Conservation (phyloP, 2,113 vertebrate genomes). For the Morphnarchus princeps region DNA sequence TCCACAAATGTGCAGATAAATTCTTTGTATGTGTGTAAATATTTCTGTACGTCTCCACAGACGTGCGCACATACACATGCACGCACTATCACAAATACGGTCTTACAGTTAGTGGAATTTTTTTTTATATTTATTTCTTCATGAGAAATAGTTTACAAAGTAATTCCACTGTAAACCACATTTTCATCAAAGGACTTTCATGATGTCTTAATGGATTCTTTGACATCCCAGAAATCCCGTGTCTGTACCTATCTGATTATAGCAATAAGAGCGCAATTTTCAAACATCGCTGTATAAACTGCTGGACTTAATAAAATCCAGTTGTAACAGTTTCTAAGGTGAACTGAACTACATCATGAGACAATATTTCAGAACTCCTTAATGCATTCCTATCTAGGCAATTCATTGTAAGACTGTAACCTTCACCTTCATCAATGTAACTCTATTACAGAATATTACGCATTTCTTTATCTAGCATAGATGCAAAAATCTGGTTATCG, state of each 20-base stretch:
- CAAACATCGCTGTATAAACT: conserved; percentile 57
- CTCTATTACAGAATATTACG: conserved; percentile 66
- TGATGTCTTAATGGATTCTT: conserved; percentile 57
- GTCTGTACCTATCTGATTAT: conserved; percentile 56
- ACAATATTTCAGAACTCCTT: conserved; percentile 70
- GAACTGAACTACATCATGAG: conserved; percentile 57
- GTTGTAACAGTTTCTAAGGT: conserved; percentile 61
- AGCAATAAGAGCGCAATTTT: conserved; percentile 57
- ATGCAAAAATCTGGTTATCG: conserved; percentile 68
- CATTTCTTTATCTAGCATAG: conserved; percentile 73
- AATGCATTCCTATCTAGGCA: conserved; percentile 67
- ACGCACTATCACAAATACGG: neutral
- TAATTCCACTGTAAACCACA: conserved; percentile 64
- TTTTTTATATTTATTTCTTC: conserved; percentile 62
- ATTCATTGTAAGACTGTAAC: conserved; percentile 72
- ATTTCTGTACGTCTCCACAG: conserved; percentile 29
- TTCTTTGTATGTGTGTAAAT: conserved; percentile 51
- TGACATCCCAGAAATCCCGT: conserved; percentile 62
- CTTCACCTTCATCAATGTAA: conserved; percentile 71
- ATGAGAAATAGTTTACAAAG: conserved; percentile 65
- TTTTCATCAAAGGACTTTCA: conserved; percentile 36
- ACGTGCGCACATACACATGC: conserved; percentile 10
- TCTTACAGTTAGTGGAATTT: conserved; percentile 65
- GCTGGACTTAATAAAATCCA: conserved; percentile 68
- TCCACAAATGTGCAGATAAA: conserved; percentile 63